These are phyloP conservation scores for Cossypha heuglini DNA, from an alignment of 2,797 vertebrate genomes.

Conservation along the genomic window DNA sequence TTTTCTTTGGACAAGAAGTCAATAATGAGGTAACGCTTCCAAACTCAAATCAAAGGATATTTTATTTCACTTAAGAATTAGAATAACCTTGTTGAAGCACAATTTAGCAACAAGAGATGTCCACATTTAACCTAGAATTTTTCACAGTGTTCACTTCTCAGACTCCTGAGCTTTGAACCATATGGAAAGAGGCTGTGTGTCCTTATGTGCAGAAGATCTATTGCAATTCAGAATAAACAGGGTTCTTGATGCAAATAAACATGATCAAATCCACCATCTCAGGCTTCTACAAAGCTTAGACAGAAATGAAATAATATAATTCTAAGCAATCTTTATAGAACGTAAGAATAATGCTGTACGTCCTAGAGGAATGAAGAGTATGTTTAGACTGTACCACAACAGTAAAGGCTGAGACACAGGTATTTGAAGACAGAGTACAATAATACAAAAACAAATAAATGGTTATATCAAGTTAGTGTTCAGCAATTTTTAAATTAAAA, in stretches of 20 bases:
- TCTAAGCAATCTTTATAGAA: not conserved
- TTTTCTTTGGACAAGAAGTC: slow-evolving; percentile 33
- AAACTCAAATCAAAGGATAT: not conserved
- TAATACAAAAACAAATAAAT: not conserved
- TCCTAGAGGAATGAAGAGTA: not conserved
- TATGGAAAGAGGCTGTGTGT: not conserved
- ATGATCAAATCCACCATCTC: not conserved
- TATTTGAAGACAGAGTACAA: not conserved
- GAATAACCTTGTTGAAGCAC: not conserved
- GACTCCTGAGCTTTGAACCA: not conserved
- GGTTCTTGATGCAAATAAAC: not conserved
- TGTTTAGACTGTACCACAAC: not conserved
- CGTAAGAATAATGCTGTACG: not conserved
- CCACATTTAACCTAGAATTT: not conserved
- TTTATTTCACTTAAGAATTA: slow-evolving; percentile 17
- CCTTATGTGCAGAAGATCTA: not conserved
- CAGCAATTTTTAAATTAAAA: not conserved
- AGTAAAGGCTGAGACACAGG: not conserved
- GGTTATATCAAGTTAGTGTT: not conserved
- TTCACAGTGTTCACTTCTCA: not conserved
- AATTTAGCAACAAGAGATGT: not conserved
- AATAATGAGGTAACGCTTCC: slow-evolving; percentile 25
- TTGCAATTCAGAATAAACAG: not conserved
- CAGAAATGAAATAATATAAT: not conserved
- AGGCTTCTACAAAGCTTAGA: not conserved